Evolutionary conservation across 2,888 invertebrate genomes (phyloP).

Genomic region (Agriopis marginaria): DNA sequence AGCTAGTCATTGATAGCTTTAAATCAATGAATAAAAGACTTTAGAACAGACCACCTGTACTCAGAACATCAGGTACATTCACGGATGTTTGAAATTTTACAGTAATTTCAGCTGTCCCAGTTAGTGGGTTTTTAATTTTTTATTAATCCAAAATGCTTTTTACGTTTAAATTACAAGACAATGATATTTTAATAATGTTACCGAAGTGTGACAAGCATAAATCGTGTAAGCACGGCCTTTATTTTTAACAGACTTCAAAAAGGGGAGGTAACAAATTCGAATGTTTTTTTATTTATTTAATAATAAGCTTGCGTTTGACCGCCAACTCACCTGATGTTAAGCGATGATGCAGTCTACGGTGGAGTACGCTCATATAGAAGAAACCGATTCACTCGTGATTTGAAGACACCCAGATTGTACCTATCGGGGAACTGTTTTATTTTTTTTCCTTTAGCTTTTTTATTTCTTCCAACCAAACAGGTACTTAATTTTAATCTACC

Average conservation of each 20-base stretch:
- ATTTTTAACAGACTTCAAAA: neutral
- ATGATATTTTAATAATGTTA: neutral
- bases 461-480: neutral
- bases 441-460: neutral
- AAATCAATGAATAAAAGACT: neutral
- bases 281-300: too few relatives aligned
- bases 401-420: too few relatives aligned
- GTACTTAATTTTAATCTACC: neutral
- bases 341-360: too few relatives aligned
- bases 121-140: neutral
- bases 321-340: too few relatives aligned
- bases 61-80: neutral
- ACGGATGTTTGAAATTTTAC: neutral
- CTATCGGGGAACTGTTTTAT: too few relatives aligned
- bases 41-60: neutral
- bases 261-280: neutral
- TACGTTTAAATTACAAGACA: neutral
- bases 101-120: neutral
- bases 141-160: neutral
- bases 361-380: too few relatives aligned
- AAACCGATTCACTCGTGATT: too few relatives aligned
- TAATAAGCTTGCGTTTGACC: too few relatives aligned
- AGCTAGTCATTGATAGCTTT: slow-evolving; percentile 15
- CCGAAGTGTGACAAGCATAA: neutral
- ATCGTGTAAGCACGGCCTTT: neutral